phyloP scores from a whole-genome alignment of 2,797 vertebrate species.

The Channa striata region DNA sequence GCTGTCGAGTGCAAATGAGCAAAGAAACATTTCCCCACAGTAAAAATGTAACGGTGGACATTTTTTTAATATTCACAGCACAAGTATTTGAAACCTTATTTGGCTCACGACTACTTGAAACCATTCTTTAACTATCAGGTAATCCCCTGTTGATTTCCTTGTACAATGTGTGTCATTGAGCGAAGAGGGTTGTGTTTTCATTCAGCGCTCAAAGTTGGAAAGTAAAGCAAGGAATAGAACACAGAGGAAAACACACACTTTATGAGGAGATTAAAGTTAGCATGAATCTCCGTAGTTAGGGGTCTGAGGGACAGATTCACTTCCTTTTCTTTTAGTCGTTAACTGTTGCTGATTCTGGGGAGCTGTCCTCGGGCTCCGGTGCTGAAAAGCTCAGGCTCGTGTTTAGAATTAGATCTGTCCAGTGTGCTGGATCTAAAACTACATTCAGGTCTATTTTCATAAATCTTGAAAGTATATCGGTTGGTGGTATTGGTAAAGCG shows the following conservation, averaged over 20 bases:
- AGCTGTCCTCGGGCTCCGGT: slow-evolving; percentile 54
- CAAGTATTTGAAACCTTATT: not conserved
- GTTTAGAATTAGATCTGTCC: slow-evolving; percentile 44
- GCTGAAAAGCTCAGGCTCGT: slow-evolving; percentile 49
- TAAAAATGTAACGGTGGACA: no score
- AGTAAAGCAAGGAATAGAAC: not conserved
- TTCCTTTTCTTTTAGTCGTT: not conserved
- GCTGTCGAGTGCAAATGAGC: slow-evolving; percentile 16
- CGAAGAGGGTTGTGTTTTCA: not conserved
- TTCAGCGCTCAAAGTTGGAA: not conserved
- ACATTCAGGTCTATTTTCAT: not conserved
- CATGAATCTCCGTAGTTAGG: no score
- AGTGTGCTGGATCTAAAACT: slow-evolving; percentile 42
- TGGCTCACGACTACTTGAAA: not conserved
- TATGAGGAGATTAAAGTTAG: no score
- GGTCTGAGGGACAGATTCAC: slow-evolving; percentile 6
- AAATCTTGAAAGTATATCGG: not conserved
- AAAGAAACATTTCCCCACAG: slow-evolving; percentile 8
- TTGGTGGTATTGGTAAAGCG: no score
- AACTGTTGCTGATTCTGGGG: slow-evolving; percentile 4
- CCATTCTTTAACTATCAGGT: not conserved
- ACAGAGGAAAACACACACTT: not conserved
- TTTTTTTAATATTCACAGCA: not conserved
- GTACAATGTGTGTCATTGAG: not conserved
- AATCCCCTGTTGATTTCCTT: not conserved